Evolutionary conservation across 2,797 vertebrate genomes (phyloP), one percentile per base, ranked within the genome.

Genomic region (Heterohyrax brucei): DNA sequence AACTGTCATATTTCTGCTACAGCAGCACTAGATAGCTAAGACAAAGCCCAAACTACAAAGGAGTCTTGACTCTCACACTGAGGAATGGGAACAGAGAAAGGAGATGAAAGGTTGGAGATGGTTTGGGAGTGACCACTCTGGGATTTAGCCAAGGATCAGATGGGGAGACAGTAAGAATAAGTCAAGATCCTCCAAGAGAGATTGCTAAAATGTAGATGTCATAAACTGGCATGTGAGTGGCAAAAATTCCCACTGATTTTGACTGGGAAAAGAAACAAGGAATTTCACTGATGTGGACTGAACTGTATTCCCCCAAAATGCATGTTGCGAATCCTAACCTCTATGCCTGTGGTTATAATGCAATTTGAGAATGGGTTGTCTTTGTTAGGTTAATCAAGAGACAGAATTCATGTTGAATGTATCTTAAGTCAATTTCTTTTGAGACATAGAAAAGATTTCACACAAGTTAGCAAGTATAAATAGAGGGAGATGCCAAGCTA

Each of bases 261-360:
- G 78, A 89, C 87, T 87, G 77, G 78, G 85, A 95, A 96, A 96
- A 84, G 94, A 96, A 95, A 93, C 68, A 89, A 77, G 83, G 82
- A 86, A 33, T 18, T 82, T 83, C 30, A 68, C 66, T 68, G 26
- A n/a, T 16, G 4, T 3, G 30, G 28, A 30, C 14, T 10, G 68
- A 70, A 70, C 5, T 70, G n/a, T 70, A 30, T n/a, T 5, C 28
- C 66, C 7, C 68, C 10, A 33, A 5, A 28, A 9, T 16, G 7
- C 7, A 16, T 70, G 14, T 70, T 33, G 5, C 19, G 16, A 33
- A 70, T 33, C 9, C 68, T 33, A 33, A 30, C n/a, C 68, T 70
- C 68, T 16, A 6, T 33, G 14, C 28, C 12, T 68, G 12, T 56
- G 66, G 30, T 68, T n/a, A 26, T 56, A 33, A 70, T 70, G 14